Conservation (phyloP, 2,888 invertebrate genomes). For the Trimorus sp. region DNA sequence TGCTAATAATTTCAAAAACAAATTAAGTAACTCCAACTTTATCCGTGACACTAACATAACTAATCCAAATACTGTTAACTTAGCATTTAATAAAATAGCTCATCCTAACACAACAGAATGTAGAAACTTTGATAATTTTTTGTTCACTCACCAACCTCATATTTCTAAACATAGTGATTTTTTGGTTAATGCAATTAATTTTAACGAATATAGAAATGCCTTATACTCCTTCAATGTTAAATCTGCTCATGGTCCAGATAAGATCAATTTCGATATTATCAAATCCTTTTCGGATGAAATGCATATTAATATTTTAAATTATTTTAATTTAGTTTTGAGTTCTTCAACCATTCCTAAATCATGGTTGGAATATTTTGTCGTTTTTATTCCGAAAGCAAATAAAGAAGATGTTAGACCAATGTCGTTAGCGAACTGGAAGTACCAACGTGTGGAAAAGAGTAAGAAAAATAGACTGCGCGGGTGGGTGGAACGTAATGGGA, state of each 20-base stretch:
- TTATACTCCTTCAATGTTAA: conserved; percentile 7
- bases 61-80: not conserved
- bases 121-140: not conserved
- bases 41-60: not conserved
- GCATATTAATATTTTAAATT: not conserved
- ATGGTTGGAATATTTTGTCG: conserved; percentile 25
- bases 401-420: conserved; percentile 17
- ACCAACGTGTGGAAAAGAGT: conserved; percentile 21
- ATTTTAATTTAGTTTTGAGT: conserved; percentile 12
- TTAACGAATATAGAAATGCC: conserved; percentile 26
- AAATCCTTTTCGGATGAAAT: conserved; percentile 3
- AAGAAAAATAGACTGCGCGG: conserved; percentile 2
- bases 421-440: conserved; percentile 17
- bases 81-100: conserved; percentile 11
- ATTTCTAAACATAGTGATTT: not conserved
- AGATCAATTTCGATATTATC: conserved; percentile 9
- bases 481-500: conserved; percentile 10
- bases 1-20: conserved; percentile 7
- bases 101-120: not conserved
- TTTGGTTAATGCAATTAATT: no score
- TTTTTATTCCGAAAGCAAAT: conserved; percentile 22
- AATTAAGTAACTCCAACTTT: not conserved
- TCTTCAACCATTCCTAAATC: conserved; percentile 1
- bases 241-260: conserved; percentile 19
- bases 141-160: not conserved